Base-by-base conservation (phyloP, 2,113 vertebrate species). In the Lampris incognitus region DNA sequence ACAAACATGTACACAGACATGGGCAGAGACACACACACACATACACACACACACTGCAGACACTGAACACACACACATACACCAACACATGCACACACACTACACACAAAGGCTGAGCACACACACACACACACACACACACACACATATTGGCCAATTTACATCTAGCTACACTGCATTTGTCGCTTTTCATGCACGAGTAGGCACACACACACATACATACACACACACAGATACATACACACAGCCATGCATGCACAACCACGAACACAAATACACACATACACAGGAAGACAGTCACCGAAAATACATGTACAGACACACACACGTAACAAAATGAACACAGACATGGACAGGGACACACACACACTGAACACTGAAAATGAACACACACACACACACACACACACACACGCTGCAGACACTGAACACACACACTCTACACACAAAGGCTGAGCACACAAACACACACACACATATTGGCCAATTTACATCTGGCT, bases 211-310 rank as follows among this genome's bases (percentile, higher is more conserved):
- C 9, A 11, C 69, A 49, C 69, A 51, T 8, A 60, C 57, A 60
- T 38, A 60, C 37, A 40, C 58, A 60, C 37, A 60, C 58, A 60
- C 58, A 60, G 10, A 41, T 10, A 41, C 39, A 5, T 10, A 41
- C 59, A 41, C 51, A 66, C 63, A 76, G 13, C 52, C 78, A 37
- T 74, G 67, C 73, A 37, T 55, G 24, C 24, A 24, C 24, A 24
- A 24, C 24, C 24, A 24, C 24, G 24, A 24, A 24, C 24, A 24
- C 24, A 24, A 24, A 46, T 4, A 46, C 4, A 46, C 44, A 57
- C 36, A 37, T 36, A 7, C 56, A 8, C 56, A 46, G 4, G 7
- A 4, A 46, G 44, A 46, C 54, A 46, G 52, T 55, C 51, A 56
- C 59, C n/a, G 13, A 5, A 46, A 38, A 69, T 36, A 8, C 10